phyloP scores from a whole-genome alignment of 2,113 vertebrate genomes.

The Phainopepla nitens region DNA sequence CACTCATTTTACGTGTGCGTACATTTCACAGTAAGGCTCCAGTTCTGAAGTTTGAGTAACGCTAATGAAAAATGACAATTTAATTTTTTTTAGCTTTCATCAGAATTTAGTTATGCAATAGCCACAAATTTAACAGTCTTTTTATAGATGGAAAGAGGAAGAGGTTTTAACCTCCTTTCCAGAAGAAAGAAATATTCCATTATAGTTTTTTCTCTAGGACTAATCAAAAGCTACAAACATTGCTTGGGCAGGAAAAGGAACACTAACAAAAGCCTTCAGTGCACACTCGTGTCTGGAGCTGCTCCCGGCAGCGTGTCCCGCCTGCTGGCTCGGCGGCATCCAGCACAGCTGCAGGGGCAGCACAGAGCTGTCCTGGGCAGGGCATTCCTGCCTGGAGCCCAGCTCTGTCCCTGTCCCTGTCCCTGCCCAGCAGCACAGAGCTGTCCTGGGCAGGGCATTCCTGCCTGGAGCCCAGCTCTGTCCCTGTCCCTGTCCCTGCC shows the following conservation, averaged over 20 bases:
- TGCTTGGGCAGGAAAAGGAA: background rate
- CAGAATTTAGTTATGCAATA: background rate
- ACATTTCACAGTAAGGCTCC: background rate
- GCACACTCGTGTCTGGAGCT: rapidly evolving
- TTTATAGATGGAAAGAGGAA: background rate
- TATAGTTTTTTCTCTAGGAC: background rate
- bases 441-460: background rate
- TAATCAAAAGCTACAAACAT: background rate
- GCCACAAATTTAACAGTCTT: background rate
- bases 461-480: background rate
- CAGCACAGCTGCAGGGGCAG: background rate
- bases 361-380: too few species aligned
- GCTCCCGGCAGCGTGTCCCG: background rate
- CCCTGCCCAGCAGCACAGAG: background rate
- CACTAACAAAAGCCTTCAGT: background rate
- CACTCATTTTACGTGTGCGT: background rate
- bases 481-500: too few species aligned
- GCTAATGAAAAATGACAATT: background rate
- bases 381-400: too few species aligned
- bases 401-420: too few species aligned
- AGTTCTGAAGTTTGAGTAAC: background rate
- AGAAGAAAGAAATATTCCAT: background rate
- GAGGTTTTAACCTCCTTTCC: background rate
- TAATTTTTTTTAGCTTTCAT: background rate
- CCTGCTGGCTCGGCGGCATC: rapidly evolving